These are phyloP conservation scores for Rosalia funebris DNA, from an alignment of 2,888 invertebrate genomes.

Conservation along the genomic window DNA sequence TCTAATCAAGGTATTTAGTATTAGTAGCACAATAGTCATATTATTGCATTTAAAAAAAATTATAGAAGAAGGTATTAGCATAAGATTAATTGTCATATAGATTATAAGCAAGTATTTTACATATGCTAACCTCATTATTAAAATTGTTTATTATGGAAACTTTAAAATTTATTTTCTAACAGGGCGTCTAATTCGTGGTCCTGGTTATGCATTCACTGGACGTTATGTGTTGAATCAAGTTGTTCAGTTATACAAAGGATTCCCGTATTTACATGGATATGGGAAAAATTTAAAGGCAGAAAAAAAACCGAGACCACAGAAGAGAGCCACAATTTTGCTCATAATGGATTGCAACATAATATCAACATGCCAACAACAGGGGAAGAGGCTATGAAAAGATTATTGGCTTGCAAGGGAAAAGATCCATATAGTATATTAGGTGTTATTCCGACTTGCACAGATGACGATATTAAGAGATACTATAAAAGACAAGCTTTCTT, in stretches of 20 bases:
- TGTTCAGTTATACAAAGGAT: slow-evolving; percentile 53
- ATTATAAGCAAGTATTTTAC: too few species aligned
- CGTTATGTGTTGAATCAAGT: slow-evolving; percentile 51
- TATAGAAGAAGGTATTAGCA: too few species aligned
- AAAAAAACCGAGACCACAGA: slow-evolving; percentile 60
- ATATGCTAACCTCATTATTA: too few species aligned
- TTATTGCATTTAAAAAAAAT: too few species aligned
- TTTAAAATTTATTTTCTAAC: slow-evolving; percentile 19
- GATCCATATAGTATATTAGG: slow-evolving; percentile 87
- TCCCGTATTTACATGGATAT: slow-evolving; percentile 58
- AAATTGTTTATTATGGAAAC: too few species aligned
- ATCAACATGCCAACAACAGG: slow-evolving; percentile 88
- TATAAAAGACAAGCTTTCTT: slow-evolving; percentile 93
- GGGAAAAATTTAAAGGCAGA: slow-evolving; percentile 57
- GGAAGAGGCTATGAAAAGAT: slow-evolving; percentile 90
- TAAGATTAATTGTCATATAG: too few species aligned
- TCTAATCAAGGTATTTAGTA: too few species aligned
- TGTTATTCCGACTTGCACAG: slow-evolving; percentile 86
- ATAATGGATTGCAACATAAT: slow-evolving; percentile 73
- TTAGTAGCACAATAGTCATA: too few species aligned
- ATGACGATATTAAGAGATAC: slow-evolving; percentile 94
- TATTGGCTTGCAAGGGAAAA: slow-evolving; percentile 93
- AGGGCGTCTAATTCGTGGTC: slow-evolving; percentile 56
- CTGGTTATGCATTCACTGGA: slow-evolving; percentile 56
- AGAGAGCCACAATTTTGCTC: slow-evolving; percentile 63